These are phyloP conservation scores for Chorisops tibialis DNA, from an alignment of 2,888 invertebrate genomes.

Conservation along the genomic window DNA sequence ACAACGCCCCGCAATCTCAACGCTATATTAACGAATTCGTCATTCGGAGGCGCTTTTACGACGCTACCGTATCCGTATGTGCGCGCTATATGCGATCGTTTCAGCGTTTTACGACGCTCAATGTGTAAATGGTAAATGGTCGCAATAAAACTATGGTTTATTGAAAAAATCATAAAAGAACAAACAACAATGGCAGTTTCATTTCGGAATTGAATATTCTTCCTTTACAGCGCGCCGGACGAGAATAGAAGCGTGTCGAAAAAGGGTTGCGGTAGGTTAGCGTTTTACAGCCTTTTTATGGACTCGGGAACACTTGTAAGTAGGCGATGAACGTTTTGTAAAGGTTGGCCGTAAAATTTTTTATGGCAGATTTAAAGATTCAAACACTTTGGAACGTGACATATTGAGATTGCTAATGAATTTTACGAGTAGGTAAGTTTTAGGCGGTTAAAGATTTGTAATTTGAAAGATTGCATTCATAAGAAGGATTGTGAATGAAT, in stretches of 20 bases:
- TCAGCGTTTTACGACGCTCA: background rate
- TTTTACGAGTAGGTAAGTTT: background rate
- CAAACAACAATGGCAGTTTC: background rate
- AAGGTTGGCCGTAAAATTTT: constrained; percentile 14
- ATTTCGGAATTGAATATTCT: background rate
- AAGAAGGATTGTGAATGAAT: background rate
- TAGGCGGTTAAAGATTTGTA: background rate
- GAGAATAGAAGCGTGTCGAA: background rate
- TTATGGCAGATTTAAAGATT: constrained; percentile 19
- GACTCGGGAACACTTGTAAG: constrained; percentile 16
- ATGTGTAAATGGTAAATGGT: constrained; percentile 10
- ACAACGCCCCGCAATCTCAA: background rate
- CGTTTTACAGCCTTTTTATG: constrained; percentile 20
- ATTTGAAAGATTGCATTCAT: background rate
- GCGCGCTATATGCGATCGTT: background rate
- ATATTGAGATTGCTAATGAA: constrained; percentile 18
- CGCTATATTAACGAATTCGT: background rate
- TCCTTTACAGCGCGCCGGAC: background rate
- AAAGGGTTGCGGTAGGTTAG: constrained; percentile 9
- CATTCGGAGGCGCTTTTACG: background rate
- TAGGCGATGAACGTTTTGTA: constrained; percentile 17
- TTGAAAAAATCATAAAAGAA: constrained; percentile 17
- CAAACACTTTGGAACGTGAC: constrained; percentile 6
- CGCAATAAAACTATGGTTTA: constrained; percentile 8
- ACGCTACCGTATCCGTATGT: background rate